Base-by-base conservation (phyloP, 2,797 vertebrate species). In the Acomys russatus region DNA sequence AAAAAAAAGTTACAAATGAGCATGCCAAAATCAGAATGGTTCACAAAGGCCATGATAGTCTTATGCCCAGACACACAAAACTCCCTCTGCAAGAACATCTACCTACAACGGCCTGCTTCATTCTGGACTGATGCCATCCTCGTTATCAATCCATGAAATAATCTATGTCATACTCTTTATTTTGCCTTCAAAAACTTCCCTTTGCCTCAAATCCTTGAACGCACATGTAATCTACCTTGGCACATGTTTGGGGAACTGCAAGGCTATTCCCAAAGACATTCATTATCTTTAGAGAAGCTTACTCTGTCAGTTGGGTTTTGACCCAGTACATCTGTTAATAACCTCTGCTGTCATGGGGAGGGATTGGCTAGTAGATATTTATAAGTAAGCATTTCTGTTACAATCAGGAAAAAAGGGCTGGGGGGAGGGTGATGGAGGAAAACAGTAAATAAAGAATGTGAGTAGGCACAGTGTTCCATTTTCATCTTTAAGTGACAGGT, bases 341-440 rank as follows among this genome's bases (percentile, higher is more conserved):
- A 87, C 82, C 68, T 88, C 61, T 70, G 88, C 74, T 18, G 51
- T 66, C 38, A 76, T 20, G 33, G 10, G 84, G 56, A 94, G 63
- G 64, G 83, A 66, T 18, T 83, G 54, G 3, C 49, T 64, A 56
- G 30, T 68, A 89, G 71, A 59, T 59, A 4, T 68, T 66, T 61
- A n/a, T n/a, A 86, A 90, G 8, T 35, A 79, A 54, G 17, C 56
- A n/a, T 77, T 96, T 94, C 73, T 92, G 20, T n/a, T 85, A 8
- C 35, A 17, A 63, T 88, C 15, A 63, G 35, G 84, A 82, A 89
- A 61, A 14, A 33, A n/a, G 44, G 44, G 44, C 44, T 77, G 5
- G 49, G 20, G 28, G 68, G 74, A 6, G 64, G 12, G 7, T 4
- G 9, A 33, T n/a, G 4, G 20, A 77, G 64, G 44, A 93, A 95